A percentile compares a stretch with the other conserved stretches of the same genome.
phyloP scores from a whole-genome alignment of 2,113 vertebrate genomes.

The Paedocypris sp. region DNA sequence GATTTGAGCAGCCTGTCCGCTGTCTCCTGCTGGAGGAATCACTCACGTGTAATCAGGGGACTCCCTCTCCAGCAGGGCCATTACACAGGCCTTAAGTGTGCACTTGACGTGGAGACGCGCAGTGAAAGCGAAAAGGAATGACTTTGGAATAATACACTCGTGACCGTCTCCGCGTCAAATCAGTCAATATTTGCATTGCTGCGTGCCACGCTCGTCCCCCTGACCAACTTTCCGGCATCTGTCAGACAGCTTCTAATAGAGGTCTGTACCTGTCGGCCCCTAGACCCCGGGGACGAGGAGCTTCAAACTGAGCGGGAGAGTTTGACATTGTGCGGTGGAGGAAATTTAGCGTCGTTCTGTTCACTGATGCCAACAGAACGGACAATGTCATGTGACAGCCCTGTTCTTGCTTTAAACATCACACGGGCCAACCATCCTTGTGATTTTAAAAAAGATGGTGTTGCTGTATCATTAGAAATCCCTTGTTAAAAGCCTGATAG shows the following conservation, averaged over 20 bases:
- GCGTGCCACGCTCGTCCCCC: conserved; percentile 15
- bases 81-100: background rate
- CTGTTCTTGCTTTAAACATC: background rate
- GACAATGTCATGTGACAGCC: background rate
- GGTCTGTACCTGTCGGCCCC: conserved; percentile 14
- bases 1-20: conserved; percentile 11
- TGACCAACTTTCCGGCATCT: conserved; percentile 31
- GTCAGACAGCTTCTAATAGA: conserved; percentile 19
- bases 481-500: conserved; percentile 45
- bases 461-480: conserved; percentile 45
- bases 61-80: conserved; percentile 6
- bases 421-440: background rate
- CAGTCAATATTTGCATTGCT: too few relatives aligned
- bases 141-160: background rate
- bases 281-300: conserved; percentile 14
- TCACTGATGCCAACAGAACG: background rate
- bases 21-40: conserved; percentile 22
- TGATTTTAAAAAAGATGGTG: background rate
- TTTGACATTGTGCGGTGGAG: background rate
- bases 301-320: conserved; percentile 3
- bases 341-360: background rate
- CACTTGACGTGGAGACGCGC: background rate
- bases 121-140: background rate
- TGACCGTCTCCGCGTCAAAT: background rate
- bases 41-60: conserved; percentile 31